Conservation (phyloP, 2,888 invertebrate species). For the Thereva nobilitata region DNA sequence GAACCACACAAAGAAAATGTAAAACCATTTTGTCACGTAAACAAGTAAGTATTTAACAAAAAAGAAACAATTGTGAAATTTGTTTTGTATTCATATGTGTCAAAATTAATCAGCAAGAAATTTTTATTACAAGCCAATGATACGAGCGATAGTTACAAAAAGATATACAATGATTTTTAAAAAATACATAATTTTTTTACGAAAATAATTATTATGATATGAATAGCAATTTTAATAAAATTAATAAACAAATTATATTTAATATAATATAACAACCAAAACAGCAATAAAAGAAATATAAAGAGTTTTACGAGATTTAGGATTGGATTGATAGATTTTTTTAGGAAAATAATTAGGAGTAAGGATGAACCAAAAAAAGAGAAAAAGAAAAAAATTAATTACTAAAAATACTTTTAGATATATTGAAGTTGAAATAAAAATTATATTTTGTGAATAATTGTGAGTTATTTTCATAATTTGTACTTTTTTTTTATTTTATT, state of each 20-base stretch:
- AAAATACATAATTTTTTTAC: slow-evolving; percentile 37
- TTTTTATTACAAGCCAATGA: slow-evolving; percentile 29
- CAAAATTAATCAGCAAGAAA: slow-evolving; percentile 16
- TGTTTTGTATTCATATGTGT: neutral
- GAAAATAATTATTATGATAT: slow-evolving; percentile 34
- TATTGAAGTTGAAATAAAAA: neutral
- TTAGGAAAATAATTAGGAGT: slow-evolving; percentile 35
- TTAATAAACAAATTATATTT: slow-evolving; percentile 34
- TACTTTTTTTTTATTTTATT: slow-evolving; percentile 35
- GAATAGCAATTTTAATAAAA: slow-evolving; percentile 7
- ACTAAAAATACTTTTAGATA: slow-evolving; percentile 38
- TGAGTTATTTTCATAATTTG: slow-evolving; percentile 1
- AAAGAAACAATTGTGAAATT: neutral
- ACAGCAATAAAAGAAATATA: slow-evolving; percentile 36
- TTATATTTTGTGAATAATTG: neutral
- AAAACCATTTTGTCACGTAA: neutral
- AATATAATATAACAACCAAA: slow-evolving; percentile 37
- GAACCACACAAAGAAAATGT: too few species aligned
- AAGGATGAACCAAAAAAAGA: slow-evolving; percentile 43
- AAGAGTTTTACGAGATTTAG: slow-evolving; percentile 25
- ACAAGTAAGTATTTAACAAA: neutral
- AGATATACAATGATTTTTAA: slow-evolving; percentile 30
- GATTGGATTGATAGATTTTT: slow-evolving; percentile 11
- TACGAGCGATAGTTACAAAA: neutral
- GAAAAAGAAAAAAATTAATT: slow-evolving; percentile 35